Percentiles rank a stretch among this genome's conserved stretches.
Conservation (phyloP, 2,797 vertebrate genomes). For the Loris lydekkerianus region DNA sequence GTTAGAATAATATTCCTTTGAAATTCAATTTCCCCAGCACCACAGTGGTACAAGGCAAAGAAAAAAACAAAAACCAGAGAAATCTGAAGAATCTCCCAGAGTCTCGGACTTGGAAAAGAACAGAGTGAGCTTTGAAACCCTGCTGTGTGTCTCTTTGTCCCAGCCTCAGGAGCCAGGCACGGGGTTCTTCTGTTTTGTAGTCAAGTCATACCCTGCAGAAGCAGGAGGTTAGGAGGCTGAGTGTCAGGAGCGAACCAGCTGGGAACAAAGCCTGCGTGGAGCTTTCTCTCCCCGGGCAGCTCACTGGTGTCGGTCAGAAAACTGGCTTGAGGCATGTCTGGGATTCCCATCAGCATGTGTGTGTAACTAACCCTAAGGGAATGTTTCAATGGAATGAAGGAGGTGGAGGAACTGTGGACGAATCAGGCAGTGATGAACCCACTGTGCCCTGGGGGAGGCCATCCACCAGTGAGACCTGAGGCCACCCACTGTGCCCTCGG, state of each 20-base stretch:
- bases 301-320: not conserved
- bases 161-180: rapidly evolving
- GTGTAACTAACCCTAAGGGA: not conserved
- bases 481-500: not conserved
- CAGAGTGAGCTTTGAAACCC: not conserved
- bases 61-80: not conserved
- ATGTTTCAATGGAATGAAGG: not conserved
- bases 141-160: not conserved
- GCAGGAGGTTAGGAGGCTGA: not conserved
- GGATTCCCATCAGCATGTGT: not conserved
- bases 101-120: not conserved
- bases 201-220: rapidly evolving
- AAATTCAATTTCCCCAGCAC: slow-evolving; percentile 39
- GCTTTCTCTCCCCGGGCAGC: not conserved
- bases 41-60: not conserved
- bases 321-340: not conserved
- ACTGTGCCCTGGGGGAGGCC: not conserved
- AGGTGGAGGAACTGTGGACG: not conserved
- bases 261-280: not conserved
- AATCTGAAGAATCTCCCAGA: not conserved
- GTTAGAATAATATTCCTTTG: slow-evolving; percentile 52
- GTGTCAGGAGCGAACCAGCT: not conserved
- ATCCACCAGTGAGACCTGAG: too few species aligned
- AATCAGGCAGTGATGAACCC: too few species aligned
- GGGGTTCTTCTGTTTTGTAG: not conserved